phyloP scores from a whole-genome alignment of 37 sponge, comb jelly and placozoan genomes.

The Halichondria panicea region DNA sequence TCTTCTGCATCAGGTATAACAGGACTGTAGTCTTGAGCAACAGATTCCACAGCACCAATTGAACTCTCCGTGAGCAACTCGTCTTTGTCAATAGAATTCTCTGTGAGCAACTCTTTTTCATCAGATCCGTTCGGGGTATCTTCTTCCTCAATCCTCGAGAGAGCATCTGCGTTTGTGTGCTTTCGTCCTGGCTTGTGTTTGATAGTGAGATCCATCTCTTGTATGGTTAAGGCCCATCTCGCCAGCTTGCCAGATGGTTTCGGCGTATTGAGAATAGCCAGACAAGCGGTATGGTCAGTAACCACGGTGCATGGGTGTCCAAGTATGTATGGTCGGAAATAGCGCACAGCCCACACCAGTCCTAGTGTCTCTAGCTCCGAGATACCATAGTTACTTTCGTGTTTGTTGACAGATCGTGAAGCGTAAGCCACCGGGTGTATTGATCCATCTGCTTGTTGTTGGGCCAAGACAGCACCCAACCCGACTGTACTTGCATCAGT shows the following conservation, averaged over 20 bases:
- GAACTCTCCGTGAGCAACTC: background rate
- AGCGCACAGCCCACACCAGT: conserved; percentile 30
- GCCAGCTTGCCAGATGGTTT: conserved; percentile 15
- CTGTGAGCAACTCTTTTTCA: background rate
- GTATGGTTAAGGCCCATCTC: too few relatives aligned
- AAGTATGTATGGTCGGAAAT: too few relatives aligned
- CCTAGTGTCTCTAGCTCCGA: conserved; percentile 65
- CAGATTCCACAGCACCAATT: background rate
- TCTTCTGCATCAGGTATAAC: background rate
- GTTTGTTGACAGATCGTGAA: conserved; percentile 7
- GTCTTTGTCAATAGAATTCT: background rate
- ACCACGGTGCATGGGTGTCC: conserved; percentile 22
- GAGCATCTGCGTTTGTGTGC: too few relatives aligned
- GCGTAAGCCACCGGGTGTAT: conserved; percentile 68
- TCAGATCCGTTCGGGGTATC: too few relatives aligned
- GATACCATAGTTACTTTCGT: conserved; percentile 62
- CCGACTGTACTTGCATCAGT: conserved; percentile 23
- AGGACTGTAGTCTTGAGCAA: background rate
- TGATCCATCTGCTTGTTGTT: conserved; percentile 11
- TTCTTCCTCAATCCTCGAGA: too few relatives aligned
- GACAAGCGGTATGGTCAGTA: conserved; percentile 32
- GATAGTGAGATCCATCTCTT: too few relatives aligned
- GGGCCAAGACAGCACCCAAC: conserved; percentile 12
- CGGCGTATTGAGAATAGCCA: conserved; percentile 15
- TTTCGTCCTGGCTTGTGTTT: too few relatives aligned